Evolutionary conservation across 2,797 vertebrate species (phyloP).

Genomic region (Miichthys miiuy): DNA sequence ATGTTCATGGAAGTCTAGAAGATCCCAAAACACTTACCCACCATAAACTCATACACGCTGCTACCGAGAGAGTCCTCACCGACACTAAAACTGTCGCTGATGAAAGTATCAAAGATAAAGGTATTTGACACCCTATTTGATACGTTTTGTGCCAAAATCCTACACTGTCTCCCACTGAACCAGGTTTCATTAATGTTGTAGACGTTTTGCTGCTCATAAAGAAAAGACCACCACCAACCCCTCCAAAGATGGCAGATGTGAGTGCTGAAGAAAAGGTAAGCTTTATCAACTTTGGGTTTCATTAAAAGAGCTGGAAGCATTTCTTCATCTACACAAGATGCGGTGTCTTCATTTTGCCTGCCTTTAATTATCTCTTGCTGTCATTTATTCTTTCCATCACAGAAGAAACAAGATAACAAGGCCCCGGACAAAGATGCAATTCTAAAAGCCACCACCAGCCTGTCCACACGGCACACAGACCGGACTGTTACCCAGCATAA

Average conservation of each 20-base stretch:
- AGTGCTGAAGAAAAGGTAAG: slow-evolving; percentile 94
- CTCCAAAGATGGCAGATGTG: slow-evolving; percentile 93
- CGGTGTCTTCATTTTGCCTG: neutral
- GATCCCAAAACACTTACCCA: slow-evolving; percentile 96
- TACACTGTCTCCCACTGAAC: neutral
- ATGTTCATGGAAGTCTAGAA: slow-evolving; percentile 92
- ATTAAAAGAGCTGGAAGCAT: neutral
- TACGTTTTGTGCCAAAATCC: neutral
- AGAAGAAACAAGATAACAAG: slow-evolving; percentile 98
- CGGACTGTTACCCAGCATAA: slow-evolving; percentile 93
- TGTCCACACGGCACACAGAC: slow-evolving; percentile 89
- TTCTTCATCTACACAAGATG: neutral
- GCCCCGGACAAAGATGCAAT: slow-evolving; percentile 98
- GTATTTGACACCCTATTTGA: slow-evolving; percentile 70
- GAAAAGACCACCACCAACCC: slow-evolving; percentile 90
- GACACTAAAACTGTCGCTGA: slow-evolving; percentile 93
- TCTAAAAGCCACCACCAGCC: slow-evolving; percentile 90
- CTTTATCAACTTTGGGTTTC: neutral
- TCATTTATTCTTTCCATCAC: slow-evolving; percentile 14
- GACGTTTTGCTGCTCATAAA: slow-evolving; percentile 94
- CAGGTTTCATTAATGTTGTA: slow-evolving; percentile 62
- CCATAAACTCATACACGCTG: slow-evolving; percentile 94
- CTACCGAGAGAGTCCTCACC: slow-evolving; percentile 92
- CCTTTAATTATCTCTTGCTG: neutral
- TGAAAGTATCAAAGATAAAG: slow-evolving; percentile 94